phyloP scores from a whole-genome alignment of 2,888 invertebrate species.

The Sinotaia quadrata region DNA sequence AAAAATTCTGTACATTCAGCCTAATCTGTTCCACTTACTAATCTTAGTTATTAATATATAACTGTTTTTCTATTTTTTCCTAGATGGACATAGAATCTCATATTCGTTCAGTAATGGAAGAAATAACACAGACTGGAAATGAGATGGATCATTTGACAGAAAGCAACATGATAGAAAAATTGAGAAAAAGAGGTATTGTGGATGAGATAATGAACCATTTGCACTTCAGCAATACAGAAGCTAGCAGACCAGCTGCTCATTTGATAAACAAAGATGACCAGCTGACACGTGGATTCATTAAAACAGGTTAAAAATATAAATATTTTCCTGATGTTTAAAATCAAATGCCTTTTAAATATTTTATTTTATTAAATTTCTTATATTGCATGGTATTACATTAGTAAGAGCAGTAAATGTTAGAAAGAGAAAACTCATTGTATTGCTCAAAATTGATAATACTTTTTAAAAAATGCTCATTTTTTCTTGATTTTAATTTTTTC shows the following conservation, averaged over 20 bases:
- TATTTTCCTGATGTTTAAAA: too few species aligned
- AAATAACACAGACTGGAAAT: constrained; percentile 57
- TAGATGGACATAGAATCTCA: constrained; percentile 65
- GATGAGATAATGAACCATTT: constrained; percentile 66
- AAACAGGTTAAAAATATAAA: constrained; percentile 62
- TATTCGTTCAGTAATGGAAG: constrained; percentile 63
- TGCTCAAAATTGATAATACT: too few species aligned
- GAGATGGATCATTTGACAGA: constrained; percentile 60
- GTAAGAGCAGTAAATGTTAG: too few species aligned
- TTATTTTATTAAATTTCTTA: too few species aligned
- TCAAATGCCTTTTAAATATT: too few species aligned
- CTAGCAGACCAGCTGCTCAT: constrained; percentile 56
- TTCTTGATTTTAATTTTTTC: too few species aligned
- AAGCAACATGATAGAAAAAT: constrained; percentile 71
- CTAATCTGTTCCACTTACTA: too few species aligned
- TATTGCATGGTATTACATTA: too few species aligned
- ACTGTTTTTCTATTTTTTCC: constrained; percentile 2
- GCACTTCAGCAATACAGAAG: constrained; percentile 56
- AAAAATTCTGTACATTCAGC: too few species aligned
- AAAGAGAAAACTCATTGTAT: too few species aligned
- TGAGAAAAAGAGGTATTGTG: constrained; percentile 63
- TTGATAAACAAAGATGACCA: constrained; percentile 61
- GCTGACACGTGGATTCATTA: constrained; percentile 44
- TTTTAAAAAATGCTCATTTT: too few species aligned
- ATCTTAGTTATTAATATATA: too few species aligned